phyloP scores from a whole-genome alignment of 92 coral and sea anemone species.

The Porites rus region DNA sequence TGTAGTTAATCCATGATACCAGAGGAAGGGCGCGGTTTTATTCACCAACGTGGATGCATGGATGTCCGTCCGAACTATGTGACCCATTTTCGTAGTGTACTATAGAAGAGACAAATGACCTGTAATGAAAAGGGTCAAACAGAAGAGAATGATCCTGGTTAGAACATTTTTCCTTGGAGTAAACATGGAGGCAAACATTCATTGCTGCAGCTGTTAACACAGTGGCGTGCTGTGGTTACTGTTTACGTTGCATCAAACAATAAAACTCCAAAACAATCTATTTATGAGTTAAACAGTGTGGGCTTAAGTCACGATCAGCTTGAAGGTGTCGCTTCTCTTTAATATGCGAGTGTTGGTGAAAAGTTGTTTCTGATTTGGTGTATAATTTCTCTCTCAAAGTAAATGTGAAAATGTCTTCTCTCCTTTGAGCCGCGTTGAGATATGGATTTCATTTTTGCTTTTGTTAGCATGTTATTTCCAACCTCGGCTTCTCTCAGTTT shows the following conservation, averaged over 20 bases:
- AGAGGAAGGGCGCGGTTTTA: too few relatives aligned
- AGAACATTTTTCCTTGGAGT: background rate
- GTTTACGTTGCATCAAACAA: constrained; percentile 16
- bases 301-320: constrained; percentile 22
- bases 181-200: background rate
- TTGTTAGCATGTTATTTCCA: too few relatives aligned
- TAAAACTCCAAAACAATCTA: background rate
- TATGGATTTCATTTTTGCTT: too few relatives aligned
- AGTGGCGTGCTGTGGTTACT: constrained; percentile 34
- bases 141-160: background rate
- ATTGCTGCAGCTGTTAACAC: constrained; percentile 22
- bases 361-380: background rate
- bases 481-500: background rate
- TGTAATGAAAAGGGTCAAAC: background rate
- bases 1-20: too few relatives aligned
- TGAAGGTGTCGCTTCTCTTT: background rate
- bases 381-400: too few relatives aligned
- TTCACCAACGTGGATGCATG: too few relatives aligned
- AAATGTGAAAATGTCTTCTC: background rate
- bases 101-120: background rate
- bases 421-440: background rate
- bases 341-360: background rate
- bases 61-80: too few relatives aligned
- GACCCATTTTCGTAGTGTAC: background rate
- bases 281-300: constrained; percentile 1